phyloP scores from a whole-genome alignment of 1,140 invertebrate species.

The Pemphigus obesinymphae region DNA sequence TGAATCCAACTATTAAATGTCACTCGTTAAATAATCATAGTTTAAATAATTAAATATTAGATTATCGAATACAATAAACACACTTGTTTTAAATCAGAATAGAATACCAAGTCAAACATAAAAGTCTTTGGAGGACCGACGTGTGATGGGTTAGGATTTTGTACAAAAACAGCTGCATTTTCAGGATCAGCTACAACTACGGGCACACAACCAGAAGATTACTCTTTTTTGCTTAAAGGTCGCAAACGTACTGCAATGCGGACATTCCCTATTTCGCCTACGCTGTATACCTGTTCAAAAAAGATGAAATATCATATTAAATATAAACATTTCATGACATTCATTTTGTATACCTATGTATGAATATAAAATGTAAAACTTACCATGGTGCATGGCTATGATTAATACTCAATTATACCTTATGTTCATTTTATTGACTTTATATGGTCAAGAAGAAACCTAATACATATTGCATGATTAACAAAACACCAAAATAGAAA shows the following conservation, averaged over 20 bases:
- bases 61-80: neutral
- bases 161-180: slow-evolving; percentile 63
- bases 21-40: neutral
- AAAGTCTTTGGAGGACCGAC: too few species aligned
- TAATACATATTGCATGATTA: too few species aligned
- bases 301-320: too few species aligned
- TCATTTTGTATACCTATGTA: too few species aligned
- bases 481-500: too few species aligned
- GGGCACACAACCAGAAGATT: slow-evolving; percentile 61
- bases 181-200: slow-evolving; percentile 64
- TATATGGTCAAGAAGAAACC: too few species aligned
- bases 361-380: too few species aligned
- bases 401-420: too few species aligned
- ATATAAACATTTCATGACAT: too few species aligned
- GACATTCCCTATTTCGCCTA: slow-evolving; percentile 48
- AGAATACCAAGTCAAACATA: slow-evolving; percentile 92
- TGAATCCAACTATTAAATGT: slow-evolving; percentile 58
- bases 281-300: neutral
- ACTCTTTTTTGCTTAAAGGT: slow-evolving; percentile 79
- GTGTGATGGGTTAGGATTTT: slow-evolving; percentile 60
- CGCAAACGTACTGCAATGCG: slow-evolving; percentile 81
- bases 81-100: slow-evolving; percentile 76
- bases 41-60: too few species aligned
- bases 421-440: too few species aligned
- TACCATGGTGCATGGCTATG: too few species aligned